A percentile compares a stretch with the other conserved stretches of the same genome.
These are phyloP conservation scores for Scartelaos histophorus DNA, from an alignment of 2,113 vertebrate species.

Conservation along the genomic window DNA sequence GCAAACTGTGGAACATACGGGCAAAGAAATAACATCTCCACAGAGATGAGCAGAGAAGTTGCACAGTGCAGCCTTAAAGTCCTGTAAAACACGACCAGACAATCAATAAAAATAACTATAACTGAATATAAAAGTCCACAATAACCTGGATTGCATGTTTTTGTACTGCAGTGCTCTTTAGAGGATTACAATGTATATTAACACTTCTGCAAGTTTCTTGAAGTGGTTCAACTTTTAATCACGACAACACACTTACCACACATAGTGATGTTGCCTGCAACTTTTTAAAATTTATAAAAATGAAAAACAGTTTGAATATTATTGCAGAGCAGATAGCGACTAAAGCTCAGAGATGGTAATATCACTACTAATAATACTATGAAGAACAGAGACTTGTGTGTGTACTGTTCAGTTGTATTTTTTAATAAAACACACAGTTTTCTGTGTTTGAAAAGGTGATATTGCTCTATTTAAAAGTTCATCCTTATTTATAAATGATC, in stretches of 20 bases:
- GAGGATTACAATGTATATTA: neutral
- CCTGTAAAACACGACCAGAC: neutral
- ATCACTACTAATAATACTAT: neutral
- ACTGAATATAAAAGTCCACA: neutral
- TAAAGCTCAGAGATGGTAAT: neutral
- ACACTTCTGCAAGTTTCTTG: neutral
- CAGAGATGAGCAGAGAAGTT: neutral
- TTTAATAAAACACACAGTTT: neutral
- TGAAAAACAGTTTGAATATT: neutral
- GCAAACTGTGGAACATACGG: neutral
- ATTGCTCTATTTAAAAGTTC: neutral
- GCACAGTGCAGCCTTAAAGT: neutral
- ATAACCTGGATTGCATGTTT: neutral
- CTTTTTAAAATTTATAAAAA: neutral
- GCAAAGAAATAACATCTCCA: neutral
- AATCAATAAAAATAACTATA: neutral
- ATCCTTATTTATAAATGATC: neutral
- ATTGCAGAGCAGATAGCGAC: neutral
- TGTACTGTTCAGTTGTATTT: neutral
- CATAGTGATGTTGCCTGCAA: neutral
- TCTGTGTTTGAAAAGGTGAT: neutral
- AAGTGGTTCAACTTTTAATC: neutral
- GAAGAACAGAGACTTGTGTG: neutral
- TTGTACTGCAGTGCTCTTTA: neutral
- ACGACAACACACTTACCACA: neutral